Base-by-base conservation (phyloP, 2,888 invertebrate species). In the Tachina fera region DNA sequence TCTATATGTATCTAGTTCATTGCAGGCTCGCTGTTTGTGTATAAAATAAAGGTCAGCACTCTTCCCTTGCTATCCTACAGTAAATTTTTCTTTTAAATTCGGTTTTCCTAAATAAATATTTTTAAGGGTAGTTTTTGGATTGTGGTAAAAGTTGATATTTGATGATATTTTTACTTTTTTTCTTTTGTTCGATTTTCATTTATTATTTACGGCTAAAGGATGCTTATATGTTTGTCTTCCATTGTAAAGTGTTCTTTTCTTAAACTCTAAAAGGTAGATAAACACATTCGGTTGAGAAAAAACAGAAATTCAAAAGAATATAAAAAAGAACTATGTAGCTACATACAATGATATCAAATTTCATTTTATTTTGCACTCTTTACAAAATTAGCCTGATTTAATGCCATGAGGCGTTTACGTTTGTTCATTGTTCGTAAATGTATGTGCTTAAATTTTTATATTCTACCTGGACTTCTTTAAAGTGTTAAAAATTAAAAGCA, bases 91-190 rank as follows among this genome's bases (percentile, higher is more conserved):
- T 56, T 63, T 60, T 76, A 53, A 75, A 81, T 78, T 78, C 45
- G 67, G 67, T 63, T 79, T 67, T 83, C 61, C 76, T 79, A 71
- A 60, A 80, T 63, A 83, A 76, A 79, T 72, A 77, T 67, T 86
- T 82, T 79, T 79, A 80, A 78, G 80, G 83, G 77, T 78, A 41
- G 80, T 77, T 86, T 86, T 84, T n/a, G n/a, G 81, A 82, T 84
- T 87, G 81, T 87, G 84, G 77, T 72, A 87, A 78, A 84, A 75
- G 56, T 77, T 87, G 71, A 81, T 81, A 68, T 31, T 31, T 31
- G 77, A 83, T 78, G 79, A 82, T 82, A 65, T 70, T 71, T 77
- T 79, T 61, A 49, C 65, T 43, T 31, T 31, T 31, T 31, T 31
- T 31, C 11, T 41, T 76, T 56, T 51, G 49, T 77, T 72, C 51